Percentiles rank a stretch among this genome's conserved stretches.
Evolutionary conservation across 2,888 invertebrate genomes (phyloP).

Genomic region (Apamea epomidion): DNA sequence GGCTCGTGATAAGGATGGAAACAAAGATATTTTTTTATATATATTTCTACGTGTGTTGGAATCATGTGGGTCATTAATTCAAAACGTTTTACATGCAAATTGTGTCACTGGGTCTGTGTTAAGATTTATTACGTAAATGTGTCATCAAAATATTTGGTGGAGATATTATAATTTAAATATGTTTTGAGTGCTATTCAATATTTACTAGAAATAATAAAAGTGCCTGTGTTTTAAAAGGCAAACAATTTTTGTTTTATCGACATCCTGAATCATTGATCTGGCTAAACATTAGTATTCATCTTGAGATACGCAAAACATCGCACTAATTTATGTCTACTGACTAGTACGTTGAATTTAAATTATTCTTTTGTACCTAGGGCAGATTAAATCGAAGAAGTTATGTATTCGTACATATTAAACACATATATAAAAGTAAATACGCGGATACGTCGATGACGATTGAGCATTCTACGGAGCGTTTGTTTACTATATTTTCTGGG

Average conservation of each 20-base stretch:
- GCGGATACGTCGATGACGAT: background rate
- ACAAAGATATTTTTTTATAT: slow-evolving; percentile 28
- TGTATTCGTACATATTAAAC: background rate
- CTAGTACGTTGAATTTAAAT: slow-evolving; percentile 36
- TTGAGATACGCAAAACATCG: slow-evolving; percentile 4
- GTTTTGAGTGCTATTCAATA: background rate
- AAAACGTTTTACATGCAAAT: slow-evolving; percentile 26
- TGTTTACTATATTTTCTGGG: slow-evolving; percentile 1
- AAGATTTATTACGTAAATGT: slow-evolving; percentile 26
- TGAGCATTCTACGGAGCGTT: background rate
- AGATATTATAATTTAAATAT: background rate
- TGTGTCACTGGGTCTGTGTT: slow-evolving; percentile 54
- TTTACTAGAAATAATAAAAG: background rate
- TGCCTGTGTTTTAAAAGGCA: slow-evolving; percentile 5
- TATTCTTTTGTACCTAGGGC: background rate
- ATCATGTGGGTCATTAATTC: slow-evolving; percentile 61
- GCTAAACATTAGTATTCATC: slow-evolving; percentile 42
- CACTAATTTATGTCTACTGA: slow-evolving; percentile 5
- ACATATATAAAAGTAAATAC: background rate
- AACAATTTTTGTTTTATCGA: slow-evolving; percentile 2
- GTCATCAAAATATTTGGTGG: slow-evolving; percentile 2
- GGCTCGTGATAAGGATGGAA: slow-evolving; percentile 44
- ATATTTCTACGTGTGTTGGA: background rate
- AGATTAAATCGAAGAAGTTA: slow-evolving; percentile 10
- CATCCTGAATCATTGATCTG: background rate